These are phyloP conservation scores for Malthinus seriepunctatus DNA, from an alignment of 2,888 invertebrate species.

Conservation along the genomic window DNA sequence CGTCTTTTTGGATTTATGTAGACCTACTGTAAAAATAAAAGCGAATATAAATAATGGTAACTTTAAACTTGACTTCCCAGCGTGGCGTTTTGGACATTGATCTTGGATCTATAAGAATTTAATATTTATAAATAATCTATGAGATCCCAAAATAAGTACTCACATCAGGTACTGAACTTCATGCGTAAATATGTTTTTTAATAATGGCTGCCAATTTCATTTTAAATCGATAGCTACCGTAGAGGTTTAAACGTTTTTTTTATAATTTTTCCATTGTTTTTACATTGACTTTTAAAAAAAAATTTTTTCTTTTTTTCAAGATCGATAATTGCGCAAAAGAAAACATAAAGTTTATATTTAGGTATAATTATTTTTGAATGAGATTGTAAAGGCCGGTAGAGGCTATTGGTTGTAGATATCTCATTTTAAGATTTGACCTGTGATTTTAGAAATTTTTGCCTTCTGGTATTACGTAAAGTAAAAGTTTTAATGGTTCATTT, in stretches of 20 bases:
- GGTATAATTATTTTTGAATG: too few relatives aligned
- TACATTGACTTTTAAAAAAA: neutral
- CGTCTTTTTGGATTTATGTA: too few relatives aligned
- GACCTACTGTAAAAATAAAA: too few relatives aligned
- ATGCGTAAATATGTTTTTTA: conserved; percentile 1
- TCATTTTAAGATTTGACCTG: neutral
- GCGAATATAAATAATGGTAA: too few relatives aligned
- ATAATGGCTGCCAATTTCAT: neutral
- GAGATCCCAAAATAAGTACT: neutral
- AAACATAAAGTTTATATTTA: too few relatives aligned
- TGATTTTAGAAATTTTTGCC: neutral
- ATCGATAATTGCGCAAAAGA: too few relatives aligned
- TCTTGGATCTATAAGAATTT: neutral
- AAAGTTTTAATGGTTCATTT: neutral
- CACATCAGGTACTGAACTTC: neutral
- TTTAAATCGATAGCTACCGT: neutral
- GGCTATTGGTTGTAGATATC: neutral
- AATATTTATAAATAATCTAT: neutral
- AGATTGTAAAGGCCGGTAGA: neutral
- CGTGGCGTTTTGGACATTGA: neutral
- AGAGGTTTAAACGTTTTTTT: neutral
- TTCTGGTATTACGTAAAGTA: neutral
- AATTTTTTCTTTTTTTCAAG: neutral
- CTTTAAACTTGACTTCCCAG: too few relatives aligned
- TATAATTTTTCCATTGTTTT: neutral